Evolutionary conservation across 2,113 vertebrate genomes (phyloP).

Genomic region (Antechinus flavipes): DNA sequence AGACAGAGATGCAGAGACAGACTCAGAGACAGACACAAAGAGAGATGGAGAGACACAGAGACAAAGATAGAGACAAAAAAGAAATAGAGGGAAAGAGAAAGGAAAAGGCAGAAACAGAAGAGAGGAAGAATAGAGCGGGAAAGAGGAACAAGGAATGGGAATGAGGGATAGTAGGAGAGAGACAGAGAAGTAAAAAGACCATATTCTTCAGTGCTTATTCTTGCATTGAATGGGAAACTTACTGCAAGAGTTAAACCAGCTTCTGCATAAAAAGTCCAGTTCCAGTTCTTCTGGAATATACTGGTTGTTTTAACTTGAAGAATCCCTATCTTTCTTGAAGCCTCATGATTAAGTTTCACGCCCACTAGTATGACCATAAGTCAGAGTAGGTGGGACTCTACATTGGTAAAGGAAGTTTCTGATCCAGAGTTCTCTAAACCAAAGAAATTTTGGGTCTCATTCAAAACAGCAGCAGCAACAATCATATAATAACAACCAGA

Average conservation of each 20-base stretch:
- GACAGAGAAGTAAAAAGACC: background rate
- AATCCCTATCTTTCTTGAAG: background rate
- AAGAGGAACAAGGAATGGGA: too few species aligned
- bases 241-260: background rate
- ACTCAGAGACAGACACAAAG: too few species aligned
- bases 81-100: background rate
- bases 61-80: too few species aligned
- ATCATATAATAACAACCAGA: background rate
- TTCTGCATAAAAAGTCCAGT: background rate
- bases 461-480: background rate
- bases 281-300: background rate
- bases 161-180: background rate
- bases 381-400: background rate
- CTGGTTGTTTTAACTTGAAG: background rate
- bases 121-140: background rate
- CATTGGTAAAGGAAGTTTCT: background rate
- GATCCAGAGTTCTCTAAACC: background rate
- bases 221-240: background rate
- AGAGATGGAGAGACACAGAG: too few species aligned
- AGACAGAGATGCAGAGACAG: too few species aligned
- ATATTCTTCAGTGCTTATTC: background rate
- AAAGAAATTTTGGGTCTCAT: background rate
- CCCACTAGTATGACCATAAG: background rate
- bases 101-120: too few species aligned
- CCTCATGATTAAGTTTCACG: background rate